These are phyloP conservation scores for Hipposideros armiger DNA, from an alignment of 2,113 vertebrate genomes.

Conservation along the genomic window DNA sequence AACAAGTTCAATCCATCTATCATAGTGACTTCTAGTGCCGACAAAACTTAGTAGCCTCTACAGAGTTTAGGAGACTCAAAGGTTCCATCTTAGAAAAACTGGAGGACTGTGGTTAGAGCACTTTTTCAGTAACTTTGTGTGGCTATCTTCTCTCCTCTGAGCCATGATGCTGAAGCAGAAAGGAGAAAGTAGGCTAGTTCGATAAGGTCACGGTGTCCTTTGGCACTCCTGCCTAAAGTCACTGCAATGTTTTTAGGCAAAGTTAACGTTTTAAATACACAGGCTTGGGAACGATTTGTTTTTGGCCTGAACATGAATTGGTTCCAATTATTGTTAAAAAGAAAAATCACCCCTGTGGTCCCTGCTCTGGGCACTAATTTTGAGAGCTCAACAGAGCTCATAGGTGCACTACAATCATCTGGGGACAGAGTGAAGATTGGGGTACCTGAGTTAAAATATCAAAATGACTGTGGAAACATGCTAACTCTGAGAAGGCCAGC, in stretches of 20 bases:
- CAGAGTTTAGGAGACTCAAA: background rate
- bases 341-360: slow-evolving; percentile 50
- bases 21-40: slow-evolving; percentile 26
- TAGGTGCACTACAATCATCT: slow-evolving; percentile 40
- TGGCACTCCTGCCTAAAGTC: background rate
- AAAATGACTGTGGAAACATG: slow-evolving; percentile 33
- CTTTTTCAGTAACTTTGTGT: background rate
- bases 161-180: background rate
- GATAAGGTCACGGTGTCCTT: slow-evolving; percentile 24
- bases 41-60: background rate
- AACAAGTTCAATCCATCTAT: background rate
- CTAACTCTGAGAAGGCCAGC: slow-evolving; percentile 57
- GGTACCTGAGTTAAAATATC: slow-evolving; percentile 85
- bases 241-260: slow-evolving; percentile 44
- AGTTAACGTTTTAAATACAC: slow-evolving; percentile 35
- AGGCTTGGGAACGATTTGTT: slow-evolving; percentile 64
- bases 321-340: slow-evolving; percentile 73
- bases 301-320: slow-evolving; percentile 79
- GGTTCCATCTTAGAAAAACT: background rate
- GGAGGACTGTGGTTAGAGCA: background rate
- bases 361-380: slow-evolving; percentile 60
- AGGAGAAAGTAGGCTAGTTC: background rate
- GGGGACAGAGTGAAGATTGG: slow-evolving; percentile 59
- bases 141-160: slow-evolving; percentile 50
- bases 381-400: slow-evolving; percentile 53